phyloP scores from a whole-genome alignment of 2,888 invertebrate genomes.

The Machimus atricapillus region DNA sequence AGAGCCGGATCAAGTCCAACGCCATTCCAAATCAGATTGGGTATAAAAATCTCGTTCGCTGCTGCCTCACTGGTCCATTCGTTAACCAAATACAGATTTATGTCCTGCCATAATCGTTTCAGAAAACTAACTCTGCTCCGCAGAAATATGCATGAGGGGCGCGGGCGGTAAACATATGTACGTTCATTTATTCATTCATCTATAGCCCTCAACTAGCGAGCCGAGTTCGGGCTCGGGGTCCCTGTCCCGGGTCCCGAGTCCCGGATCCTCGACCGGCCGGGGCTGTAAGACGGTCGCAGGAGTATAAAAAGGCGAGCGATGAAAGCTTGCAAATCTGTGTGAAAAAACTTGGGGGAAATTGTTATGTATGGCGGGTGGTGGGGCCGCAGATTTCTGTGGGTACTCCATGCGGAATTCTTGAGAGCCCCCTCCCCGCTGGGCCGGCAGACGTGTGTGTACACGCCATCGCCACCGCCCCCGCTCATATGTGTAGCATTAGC shows the following conservation, averaged over 20 bases:
- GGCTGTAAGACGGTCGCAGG: conserved; percentile 1
- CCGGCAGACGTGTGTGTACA: conserved; percentile 22
- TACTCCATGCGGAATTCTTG: conserved; percentile 20
- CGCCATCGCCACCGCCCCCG: background rate
- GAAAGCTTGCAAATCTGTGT: conserved; percentile 36
- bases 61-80: conserved; percentile 35
- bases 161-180: conserved; percentile 27
- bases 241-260: background rate
- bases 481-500: conserved; percentile 37
- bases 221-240: background rate
- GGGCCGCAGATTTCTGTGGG: conserved; percentile 10
- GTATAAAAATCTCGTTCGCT: conserved; percentile 41
- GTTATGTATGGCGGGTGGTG: conserved; percentile 29
- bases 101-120: conserved; percentile 43
- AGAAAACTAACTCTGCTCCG: conserved; percentile 38
- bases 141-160: conserved; percentile 7
- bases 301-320: conserved; percentile 25
- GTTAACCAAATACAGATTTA: conserved; percentile 43
- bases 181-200: conserved; percentile 37
- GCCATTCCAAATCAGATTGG: conserved; percentile 20
- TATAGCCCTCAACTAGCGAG: conserved; percentile 18
- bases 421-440: background rate
- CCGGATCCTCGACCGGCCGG: background rate
- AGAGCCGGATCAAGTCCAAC: conserved; percentile 29
- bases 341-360: conserved; percentile 26